Conservation (phyloP, 2,888 invertebrate genomes). For the Meiosimyza platycephala region DNA sequence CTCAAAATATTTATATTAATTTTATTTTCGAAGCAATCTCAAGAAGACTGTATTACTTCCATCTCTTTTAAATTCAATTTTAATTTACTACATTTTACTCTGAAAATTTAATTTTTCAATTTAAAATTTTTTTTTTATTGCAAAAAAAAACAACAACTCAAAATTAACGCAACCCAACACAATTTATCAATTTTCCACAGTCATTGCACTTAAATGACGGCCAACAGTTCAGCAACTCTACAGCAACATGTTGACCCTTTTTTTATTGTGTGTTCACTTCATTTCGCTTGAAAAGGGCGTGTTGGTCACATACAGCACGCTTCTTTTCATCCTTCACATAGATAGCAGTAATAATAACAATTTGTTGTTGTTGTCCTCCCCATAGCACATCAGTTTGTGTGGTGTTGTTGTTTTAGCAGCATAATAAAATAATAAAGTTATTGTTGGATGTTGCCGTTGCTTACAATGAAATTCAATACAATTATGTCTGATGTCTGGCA, state of each 20-base stretch:
- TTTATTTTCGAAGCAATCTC: too few species aligned
- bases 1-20: too few species aligned
- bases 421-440: slow-evolving; percentile 13
- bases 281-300: not conserved
- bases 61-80: too few species aligned
- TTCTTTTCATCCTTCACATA: not conserved
- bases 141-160: too few species aligned
- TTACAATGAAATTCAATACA: slow-evolving; percentile 28
- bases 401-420: not conserved
- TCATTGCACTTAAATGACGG: too few species aligned
- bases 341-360: not conserved
- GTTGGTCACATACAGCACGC: slow-evolving; percentile 3
- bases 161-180: too few species aligned
- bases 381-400: not conserved
- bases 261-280: slow-evolving; percentile 14
- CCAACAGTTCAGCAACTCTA: too few species aligned
- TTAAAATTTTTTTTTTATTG: too few species aligned
- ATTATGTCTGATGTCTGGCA: slow-evolving; percentile 23
- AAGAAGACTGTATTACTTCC: too few species aligned
- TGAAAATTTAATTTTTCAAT: too few species aligned
- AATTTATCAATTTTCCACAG: too few species aligned
- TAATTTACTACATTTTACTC: too few species aligned
- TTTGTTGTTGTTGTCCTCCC: not conserved
- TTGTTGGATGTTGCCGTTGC: slow-evolving; percentile 4
- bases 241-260: slow-evolving; percentile 23